Evolutionary conservation across 92 coral and sea anemone species (phyloP).

Genomic region (Umimayanthus kanabou): DNA sequence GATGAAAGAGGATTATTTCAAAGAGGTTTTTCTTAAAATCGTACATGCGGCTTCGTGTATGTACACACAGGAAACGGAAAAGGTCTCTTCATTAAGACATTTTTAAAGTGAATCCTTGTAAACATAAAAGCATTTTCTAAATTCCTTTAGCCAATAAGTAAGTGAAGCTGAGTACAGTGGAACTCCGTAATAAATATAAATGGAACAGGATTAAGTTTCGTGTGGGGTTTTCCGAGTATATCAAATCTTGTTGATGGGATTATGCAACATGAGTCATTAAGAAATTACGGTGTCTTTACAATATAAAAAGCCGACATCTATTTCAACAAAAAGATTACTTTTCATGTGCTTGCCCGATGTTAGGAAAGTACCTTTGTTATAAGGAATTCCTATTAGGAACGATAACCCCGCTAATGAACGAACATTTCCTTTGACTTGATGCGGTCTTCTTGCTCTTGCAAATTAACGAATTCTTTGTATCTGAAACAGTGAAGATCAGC

Average conservation of each 20-base stretch:
- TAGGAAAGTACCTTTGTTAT: not conserved
- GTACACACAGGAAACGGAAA: not conserved
- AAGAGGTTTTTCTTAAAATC: not conserved
- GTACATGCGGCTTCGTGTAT: not conserved
- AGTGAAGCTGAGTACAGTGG: not conserved
- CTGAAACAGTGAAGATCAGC: not conserved
- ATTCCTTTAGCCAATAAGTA: not conserved
- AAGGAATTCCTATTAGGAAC: conserved; percentile 35
- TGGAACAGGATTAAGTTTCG: not conserved
- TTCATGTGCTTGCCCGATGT: conserved; percentile 23
- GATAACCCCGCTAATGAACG: not conserved
- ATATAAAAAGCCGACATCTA: not conserved
- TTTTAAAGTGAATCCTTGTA: not conserved
- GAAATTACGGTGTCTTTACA: not conserved
- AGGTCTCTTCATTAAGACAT: not conserved
- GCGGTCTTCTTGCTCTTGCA: not conserved
- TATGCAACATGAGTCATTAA: not conserved
- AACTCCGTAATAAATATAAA: not conserved
- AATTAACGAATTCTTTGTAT: conserved; percentile 28
- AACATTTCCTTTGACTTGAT: conserved; percentile 21
- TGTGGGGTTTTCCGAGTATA: not conserved
- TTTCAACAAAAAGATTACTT: not conserved
- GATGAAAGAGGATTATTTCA: no score
- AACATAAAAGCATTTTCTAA: not conserved
- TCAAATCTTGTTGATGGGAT: not conserved